These are phyloP conservation scores for Halictus ligatus DNA, from an alignment of 2,888 invertebrate species.

Conservation along the genomic window DNA sequence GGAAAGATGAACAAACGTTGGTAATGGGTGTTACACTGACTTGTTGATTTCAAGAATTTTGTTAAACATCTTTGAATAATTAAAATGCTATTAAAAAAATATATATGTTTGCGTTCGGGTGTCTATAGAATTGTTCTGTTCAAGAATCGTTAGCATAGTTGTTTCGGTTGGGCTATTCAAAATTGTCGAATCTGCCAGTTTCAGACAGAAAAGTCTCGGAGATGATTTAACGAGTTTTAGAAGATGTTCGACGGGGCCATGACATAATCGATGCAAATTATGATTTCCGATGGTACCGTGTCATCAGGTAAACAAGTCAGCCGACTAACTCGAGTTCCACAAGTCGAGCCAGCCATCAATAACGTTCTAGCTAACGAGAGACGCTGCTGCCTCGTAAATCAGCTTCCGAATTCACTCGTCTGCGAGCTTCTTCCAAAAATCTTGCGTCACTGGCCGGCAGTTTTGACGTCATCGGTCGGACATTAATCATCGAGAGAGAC, in stretches of 20 bases:
- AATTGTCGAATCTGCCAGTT: not conserved
- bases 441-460: constrained; percentile 65
- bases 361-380: constrained; percentile 46
- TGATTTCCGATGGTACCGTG: constrained; percentile 29
- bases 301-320: constrained; percentile 28
- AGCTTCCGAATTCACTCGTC: constrained; percentile 54
- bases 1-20: too few relatives aligned
- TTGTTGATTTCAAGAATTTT: too few relatives aligned
- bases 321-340: constrained; percentile 14
- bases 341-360: constrained; percentile 42
- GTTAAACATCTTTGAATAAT: not conserved
- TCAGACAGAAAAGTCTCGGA: not conserved
- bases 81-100: not conserved
- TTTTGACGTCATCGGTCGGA: constrained; percentile 62
- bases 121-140: not conserved
- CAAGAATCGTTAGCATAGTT: not conserved
- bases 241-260: not conserved
- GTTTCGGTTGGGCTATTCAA: not conserved
- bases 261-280: constrained; percentile 16
- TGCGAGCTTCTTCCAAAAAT: constrained; percentile 56
- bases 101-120: not conserved
- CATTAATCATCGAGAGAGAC: constrained; percentile 66
- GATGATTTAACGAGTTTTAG: not conserved
- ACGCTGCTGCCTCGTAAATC: constrained; percentile 65
- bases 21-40: too few relatives aligned